Evolutionary conservation across 2,797 vertebrate genomes (phyloP).

Genomic region (Cottoperca gobio): DNA sequence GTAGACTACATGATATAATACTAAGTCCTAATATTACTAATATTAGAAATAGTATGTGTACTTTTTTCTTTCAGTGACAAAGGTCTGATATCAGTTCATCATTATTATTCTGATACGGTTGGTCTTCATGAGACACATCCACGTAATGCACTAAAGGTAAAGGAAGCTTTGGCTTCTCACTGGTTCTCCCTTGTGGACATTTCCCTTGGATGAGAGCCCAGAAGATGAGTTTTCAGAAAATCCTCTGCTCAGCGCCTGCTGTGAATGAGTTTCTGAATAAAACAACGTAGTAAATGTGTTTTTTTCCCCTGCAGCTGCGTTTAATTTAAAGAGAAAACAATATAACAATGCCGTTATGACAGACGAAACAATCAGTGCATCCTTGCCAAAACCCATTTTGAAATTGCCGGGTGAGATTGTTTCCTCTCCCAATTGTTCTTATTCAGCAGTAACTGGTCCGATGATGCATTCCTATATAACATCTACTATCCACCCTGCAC

Average conservation of each 20-base stretch:
- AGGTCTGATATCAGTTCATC: neutral
- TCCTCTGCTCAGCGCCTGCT: neutral
- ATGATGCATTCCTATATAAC: neutral
- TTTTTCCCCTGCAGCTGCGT: constrained; percentile 14
- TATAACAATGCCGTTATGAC: constrained; percentile 17
- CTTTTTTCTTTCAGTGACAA: neutral
- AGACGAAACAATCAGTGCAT: constrained; percentile 23
- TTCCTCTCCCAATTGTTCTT: neutral
- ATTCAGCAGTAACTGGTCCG: constrained; percentile 1
- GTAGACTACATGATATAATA: too few species aligned
- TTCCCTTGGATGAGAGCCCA: constrained; percentile 16
- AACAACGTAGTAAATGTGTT: constrained; percentile 1
- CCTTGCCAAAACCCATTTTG: constrained; percentile 22
- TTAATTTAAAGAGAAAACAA: constrained; percentile 27
- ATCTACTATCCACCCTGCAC: neutral
- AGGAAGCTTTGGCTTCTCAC: neutral
- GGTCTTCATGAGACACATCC: neutral
- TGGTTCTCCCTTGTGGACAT: neutral
- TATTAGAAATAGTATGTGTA: too few species aligned
- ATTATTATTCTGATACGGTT: too few species aligned
- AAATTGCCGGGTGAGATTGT: constrained; percentile 1
- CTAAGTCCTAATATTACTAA: neutral
- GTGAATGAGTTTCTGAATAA: constrained; percentile 17
- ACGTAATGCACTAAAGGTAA: neutral
- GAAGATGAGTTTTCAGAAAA: constrained; percentile 17